Evolutionary conservation across 2,888 invertebrate species (phyloP), one percentile per base, ranked within the genome.

Genomic region (Leucophenga montana): DNA sequence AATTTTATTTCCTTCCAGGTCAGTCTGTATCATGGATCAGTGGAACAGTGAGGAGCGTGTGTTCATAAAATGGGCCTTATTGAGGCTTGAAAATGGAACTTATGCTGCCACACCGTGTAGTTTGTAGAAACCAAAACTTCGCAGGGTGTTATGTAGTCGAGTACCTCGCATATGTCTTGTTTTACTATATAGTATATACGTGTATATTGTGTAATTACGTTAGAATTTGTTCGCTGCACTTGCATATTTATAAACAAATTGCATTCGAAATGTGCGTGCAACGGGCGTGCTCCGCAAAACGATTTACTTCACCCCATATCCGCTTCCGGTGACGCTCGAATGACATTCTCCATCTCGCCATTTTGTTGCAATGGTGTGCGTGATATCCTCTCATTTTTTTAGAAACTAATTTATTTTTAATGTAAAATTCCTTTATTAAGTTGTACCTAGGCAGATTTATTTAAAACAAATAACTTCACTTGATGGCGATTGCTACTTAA

Each of bases 351-450:
- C 11, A 8, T 4, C n/a, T n/a, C 3, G 39, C 39, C 39, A 39
- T 39, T 39, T 39, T 39, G 39, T 39, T 39, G 39, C 39, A 39
- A 39, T 39, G 39, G 14, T 71, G 54, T 85, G 84, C 81, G 84
- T 85, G 81, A 72, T 83, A 78, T 71, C 71, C 72, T 65, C 77
- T 72, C 84, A 83, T 85, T 85, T 85, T 85, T 77, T 66, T 67
- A 56, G 39, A 39, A 57, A 70, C 68, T 57, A 70, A 67, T 73
- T 50, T 50, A 13, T 5, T 16, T 50, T 64, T 48, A 20, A 48
- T 16, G 16, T 4, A 33, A 31, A 59, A n/a, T 31, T 59, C n/a
- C 3, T 33, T 33, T 57, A 57, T 27, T 33, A 31, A 57, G 16
- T 50, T 50, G 39, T 39, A 39, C 39, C 13, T 20, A 20, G 18